A percentile compares a stretch with the other conserved stretches of the same genome.
phyloP scores from a whole-genome alignment of 1,140 invertebrate genomes.

The Drosophila guanche region DNA sequence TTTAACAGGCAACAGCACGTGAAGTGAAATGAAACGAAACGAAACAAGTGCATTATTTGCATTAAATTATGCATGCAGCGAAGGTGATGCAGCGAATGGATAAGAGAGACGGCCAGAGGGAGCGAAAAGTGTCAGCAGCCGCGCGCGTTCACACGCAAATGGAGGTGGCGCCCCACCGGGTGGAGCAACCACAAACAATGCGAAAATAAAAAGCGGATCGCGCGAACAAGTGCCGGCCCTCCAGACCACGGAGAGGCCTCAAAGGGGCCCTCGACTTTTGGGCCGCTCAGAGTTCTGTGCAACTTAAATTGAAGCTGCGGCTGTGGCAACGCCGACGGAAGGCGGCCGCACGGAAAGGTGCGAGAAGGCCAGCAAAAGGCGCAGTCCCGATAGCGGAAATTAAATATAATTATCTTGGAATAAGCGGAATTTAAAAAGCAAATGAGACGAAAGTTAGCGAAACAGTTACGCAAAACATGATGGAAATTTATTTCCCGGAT shows the following conservation, averaged over 20 bases:
- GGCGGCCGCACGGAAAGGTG: not conserved
- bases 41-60: slow-evolving; percentile 82
- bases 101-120: not conserved
- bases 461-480: no score
- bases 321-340: slow-evolving; percentile 24
- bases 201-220: slow-evolving; percentile 73
- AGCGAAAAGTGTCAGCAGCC: slow-evolving; percentile 70
- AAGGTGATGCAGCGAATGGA: slow-evolving; percentile 14
- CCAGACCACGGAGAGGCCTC: slow-evolving; percentile 26
- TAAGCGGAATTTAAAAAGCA: slow-evolving; percentile 19
- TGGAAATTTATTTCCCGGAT: no score
- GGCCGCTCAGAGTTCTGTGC: slow-evolving; percentile 58
- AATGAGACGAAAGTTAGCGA: slow-evolving; percentile 8
- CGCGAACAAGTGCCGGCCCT: slow-evolving; percentile 61
- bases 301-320: slow-evolving; percentile 69
- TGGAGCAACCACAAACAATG: slow-evolving; percentile 60
- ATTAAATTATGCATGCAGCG: slow-evolving; percentile 79
- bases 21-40: slow-evolving; percentile 79
- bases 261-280: slow-evolving; percentile 37
- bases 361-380: slow-evolving; percentile 12
- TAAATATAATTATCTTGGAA: slow-evolving; percentile 22
- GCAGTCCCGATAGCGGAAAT: slow-evolving; percentile 21
- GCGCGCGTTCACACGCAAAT: slow-evolving; percentile 68
- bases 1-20: slow-evolving; percentile 66
- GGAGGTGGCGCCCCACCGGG: slow-evolving; percentile 9